Evolutionary conservation across 1,140 invertebrate species (phyloP), one percentile per base, ranked within the genome.

Genomic region (Bombus affinis): DNA sequence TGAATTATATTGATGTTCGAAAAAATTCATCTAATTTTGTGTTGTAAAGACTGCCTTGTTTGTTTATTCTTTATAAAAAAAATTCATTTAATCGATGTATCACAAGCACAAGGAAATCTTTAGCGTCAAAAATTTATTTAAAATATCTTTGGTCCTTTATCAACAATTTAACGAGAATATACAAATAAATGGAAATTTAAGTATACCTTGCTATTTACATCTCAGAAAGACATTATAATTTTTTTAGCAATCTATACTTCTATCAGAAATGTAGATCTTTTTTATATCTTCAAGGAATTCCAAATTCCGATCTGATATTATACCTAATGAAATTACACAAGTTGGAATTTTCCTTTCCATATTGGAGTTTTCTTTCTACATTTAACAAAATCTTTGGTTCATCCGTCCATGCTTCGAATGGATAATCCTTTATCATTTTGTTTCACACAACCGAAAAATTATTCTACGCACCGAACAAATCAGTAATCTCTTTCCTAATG

Each of bases 301-400:
- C 2, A 37, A 39, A 37, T n/a, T 47, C 10, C 18, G 1, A 22
- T 3, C 18, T 8, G 28, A 15, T n/a, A n/a, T 15, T 42, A 15
- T 37, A 9, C 62, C 22, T 5, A 37, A 77, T 53, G 4, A 32
- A 42, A 83, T 44, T 37, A 37, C 4, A 35, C 25, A 18, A 25
- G 35, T 57, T 59, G 3, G 3, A 65, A 35, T 35, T 35, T 53
- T 15, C 1, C 22, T n/a, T 0, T 22, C 10, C 2, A 6, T 28
- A 28, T 10, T 9, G 59, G 4, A 62, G 25, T 28, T 25, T 15
- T 37, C 32, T 57, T 42, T 18, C 32, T 57, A 74, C 28, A 65
- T 22, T 74, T 53, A 10, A 59, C n/a, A 25, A 66, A 68, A 75
- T 81, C 79, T 85, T 85, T 81, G 84, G 84, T 85, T 72, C 57